Conservation (phyloP, 2,888 invertebrate genomes). For the Imbricaverruca yamaguchii region DNA sequence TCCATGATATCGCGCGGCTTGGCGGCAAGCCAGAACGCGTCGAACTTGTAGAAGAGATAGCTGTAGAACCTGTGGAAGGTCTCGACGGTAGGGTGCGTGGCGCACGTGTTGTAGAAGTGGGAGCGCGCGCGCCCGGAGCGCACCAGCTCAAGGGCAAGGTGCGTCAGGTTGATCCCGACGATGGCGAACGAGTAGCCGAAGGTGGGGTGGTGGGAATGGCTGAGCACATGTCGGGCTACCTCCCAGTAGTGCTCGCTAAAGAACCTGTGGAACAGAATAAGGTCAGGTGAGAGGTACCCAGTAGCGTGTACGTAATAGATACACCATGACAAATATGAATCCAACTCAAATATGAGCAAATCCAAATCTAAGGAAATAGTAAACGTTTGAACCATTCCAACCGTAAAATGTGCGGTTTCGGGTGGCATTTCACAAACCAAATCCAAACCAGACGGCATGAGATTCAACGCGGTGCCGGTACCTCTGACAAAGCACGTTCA, state of each 20-base stretch:
- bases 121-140: slow-evolving; percentile 75
- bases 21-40: slow-evolving; percentile 85
- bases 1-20: slow-evolving; percentile 94
- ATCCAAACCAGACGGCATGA: no score
- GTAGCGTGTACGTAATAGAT: no score
- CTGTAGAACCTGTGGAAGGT: slow-evolving; percentile 91
- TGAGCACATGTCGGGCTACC: slow-evolving; percentile 70
- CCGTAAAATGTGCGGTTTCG: no score
- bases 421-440: no score
- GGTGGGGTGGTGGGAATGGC: slow-evolving; percentile 79
- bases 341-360: no score
- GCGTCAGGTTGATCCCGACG: slow-evolving; percentile 85
- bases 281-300: no score
- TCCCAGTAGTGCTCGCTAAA: slow-evolving; percentile 74
- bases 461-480: no score
- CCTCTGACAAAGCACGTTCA: no score
- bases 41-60: slow-evolving; percentile 88
- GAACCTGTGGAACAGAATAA: slow-evolving; percentile 39
- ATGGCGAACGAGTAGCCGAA: slow-evolving; percentile 60
- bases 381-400: no score
- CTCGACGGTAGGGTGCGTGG: slow-evolving; percentile 39
- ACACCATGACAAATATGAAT: no score
- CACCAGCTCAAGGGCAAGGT: slow-evolving; percentile 74
- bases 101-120: slow-evolving; percentile 78
- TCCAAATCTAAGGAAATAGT: no score